A percentile compares a stretch with the other conserved stretches of the same genome.
Evolutionary conservation across 2,797 vertebrate species (phyloP).

Genomic region (Enteromius fasciolatus): DNA sequence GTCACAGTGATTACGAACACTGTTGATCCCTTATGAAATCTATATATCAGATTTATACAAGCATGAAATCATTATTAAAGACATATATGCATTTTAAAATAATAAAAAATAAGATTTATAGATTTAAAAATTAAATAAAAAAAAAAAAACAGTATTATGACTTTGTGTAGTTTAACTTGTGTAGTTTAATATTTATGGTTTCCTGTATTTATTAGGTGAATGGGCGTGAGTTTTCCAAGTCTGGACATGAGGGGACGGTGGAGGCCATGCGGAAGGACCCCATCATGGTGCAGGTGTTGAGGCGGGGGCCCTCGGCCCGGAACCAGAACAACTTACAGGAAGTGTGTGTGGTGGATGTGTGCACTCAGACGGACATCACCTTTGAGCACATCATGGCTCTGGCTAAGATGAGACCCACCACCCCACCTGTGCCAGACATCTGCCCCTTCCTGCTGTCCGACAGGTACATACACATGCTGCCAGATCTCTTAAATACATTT

Average conservation of each 20-base stretch:
- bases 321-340: constrained; percentile 75
- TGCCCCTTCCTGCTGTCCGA: constrained; percentile 95
- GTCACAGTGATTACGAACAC: constrained; percentile 39
- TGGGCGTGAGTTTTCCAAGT: constrained; percentile 90
- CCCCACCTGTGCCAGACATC: constrained; percentile 93
- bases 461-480: constrained; percentile 77
- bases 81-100: background rate
- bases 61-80: background rate
- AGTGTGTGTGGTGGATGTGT: constrained; percentile 82
- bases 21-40: constrained; percentile 35
- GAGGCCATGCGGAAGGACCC: constrained; percentile 92
- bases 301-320: constrained; percentile 77
- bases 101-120: background rate
- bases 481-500: background rate
- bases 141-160: background rate
- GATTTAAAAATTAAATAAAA: background rate
- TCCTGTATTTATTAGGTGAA: constrained; percentile 81
- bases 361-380: constrained; percentile 96
- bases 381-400: constrained; percentile 96
- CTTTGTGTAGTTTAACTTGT: background rate
- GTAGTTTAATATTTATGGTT: background rate
- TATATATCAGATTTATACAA: constrained; percentile 8
- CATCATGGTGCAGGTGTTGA: constrained; percentile 92
- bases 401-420: constrained; percentile 88
- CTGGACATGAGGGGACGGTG: constrained; percentile 86